Evolutionary conservation across 2,888 invertebrate species (phyloP), one percentile per base, ranked within the genome.

Genomic region (Athrips mouffetella): DNA sequence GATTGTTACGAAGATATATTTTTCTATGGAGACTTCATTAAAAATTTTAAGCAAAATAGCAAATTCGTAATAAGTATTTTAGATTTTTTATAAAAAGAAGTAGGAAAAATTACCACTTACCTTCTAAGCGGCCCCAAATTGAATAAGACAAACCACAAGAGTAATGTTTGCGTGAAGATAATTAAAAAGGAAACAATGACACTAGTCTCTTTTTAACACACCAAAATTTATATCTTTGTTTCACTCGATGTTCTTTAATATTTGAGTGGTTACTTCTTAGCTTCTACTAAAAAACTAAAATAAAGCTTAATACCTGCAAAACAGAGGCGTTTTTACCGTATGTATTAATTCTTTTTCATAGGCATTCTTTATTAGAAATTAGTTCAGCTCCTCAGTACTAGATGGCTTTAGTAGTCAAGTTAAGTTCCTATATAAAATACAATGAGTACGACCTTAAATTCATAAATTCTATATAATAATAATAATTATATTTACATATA

Each of bases 201-300:
- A 13, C 58, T 60, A 53, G 54, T 60, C 59, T 53, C 54, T 54
- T 56, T 55, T 60, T 59, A 47, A 54, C 55, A 47, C 47, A 51
- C 64, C 66, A 55, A 67, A 23, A 25, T 41, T 18, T 63, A 73
- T 76, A 75, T 55, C 67, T 67, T 67, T 77, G 75, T 74, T 73
- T 76, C 65, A 75, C 65, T 65, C 60, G 65, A 65, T 62, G 52
- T 56, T 55, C 55, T 63, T 76, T 60, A 82, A 84, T 83, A 82
- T 74, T 82, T 82, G 55, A 82, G 66, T 54, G 58, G 70, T 72
- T 76, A 72, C 76, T 70, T 73, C 76, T 73, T 65, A 20, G 59
- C n/a, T n/a, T 55, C 21, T 51, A 39, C 50, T 54, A 48, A 15
- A 41, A 57, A 57, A 50, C 46, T 54, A 70, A 56, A 63, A 59